Conservation (phyloP, 2,888 invertebrate species). For the Graphium colonna region DNA sequence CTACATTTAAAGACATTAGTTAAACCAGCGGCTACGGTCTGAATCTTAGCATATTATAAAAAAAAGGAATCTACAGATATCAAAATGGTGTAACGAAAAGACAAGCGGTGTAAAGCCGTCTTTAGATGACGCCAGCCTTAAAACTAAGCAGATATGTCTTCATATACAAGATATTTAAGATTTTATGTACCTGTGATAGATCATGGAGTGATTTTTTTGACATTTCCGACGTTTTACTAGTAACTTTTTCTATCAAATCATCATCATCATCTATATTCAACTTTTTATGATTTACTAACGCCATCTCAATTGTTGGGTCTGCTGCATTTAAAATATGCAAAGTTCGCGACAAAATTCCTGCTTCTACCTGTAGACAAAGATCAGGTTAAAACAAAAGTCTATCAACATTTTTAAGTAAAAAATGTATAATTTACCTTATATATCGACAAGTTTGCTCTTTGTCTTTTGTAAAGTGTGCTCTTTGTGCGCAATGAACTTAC, state of each 20-base stretch:
- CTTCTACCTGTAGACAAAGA: slow-evolving; percentile 80
- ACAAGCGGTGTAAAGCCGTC: too few species aligned
- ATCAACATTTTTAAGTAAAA: background rate
- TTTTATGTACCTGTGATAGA: slow-evolving; percentile 65
- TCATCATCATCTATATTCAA: slow-evolving; percentile 78
- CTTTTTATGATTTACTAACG: slow-evolving; percentile 73
- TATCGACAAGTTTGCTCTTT: slow-evolving; percentile 86
- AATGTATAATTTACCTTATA: slow-evolving; percentile 70
- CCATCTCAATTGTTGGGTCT: slow-evolving; percentile 75
- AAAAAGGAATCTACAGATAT: too few species aligned
- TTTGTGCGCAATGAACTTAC: slow-evolving; percentile 89
- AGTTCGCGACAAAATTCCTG: slow-evolving; percentile 87
- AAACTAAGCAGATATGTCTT: too few species aligned
- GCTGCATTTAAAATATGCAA: slow-evolving; percentile 84
- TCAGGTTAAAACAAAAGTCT: slow-evolving; percentile 11
- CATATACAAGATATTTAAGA: too few species aligned
- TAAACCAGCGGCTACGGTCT: too few species aligned
- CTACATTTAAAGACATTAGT: too few species aligned
- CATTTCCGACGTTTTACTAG: slow-evolving; percentile 55
- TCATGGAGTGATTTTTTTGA: slow-evolving; percentile 69
- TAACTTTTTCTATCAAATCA: slow-evolving; percentile 76
- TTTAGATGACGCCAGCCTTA: too few species aligned
- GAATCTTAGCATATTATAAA: too few species aligned
- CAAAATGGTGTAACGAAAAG: too few species aligned
- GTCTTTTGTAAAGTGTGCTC: slow-evolving; percentile 90